Base-by-base conservation (phyloP, 2,113 vertebrate species). In the Pygoscelis adeliae region DNA sequence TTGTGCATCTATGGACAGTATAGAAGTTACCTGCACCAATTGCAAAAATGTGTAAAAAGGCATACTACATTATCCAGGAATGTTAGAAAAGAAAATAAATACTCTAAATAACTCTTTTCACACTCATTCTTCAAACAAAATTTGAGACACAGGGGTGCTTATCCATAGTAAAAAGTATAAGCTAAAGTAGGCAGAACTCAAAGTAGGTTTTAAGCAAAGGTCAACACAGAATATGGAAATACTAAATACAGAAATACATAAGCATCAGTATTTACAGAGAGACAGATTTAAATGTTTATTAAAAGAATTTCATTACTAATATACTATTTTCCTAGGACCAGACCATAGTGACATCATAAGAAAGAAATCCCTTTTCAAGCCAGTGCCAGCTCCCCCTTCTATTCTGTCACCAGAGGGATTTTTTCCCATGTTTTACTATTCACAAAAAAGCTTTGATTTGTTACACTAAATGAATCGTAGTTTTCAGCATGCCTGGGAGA, bases 101-200 rank as follows among this genome's bases (percentile, higher is more conserved):
- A 8, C 3, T 49, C 5, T 30, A 59, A 56, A 59, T 13, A 53
- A 8, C 13, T 19, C 16, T 61, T 63, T 50, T 55, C 27, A 49
- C 9, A 36, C 2, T 82, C 10, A 30, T 26, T 70, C 30, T 55
- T 81, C 21, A 69, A 32, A 38, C 1, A 62, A 59, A 56, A 74
- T 44, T 70, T 59, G 40, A 82, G 18, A 59, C 5, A 15, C 4
- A 8, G 4, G 0, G 1, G 2, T 55, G 4, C 3, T 70, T 50
- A 25, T 11, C 44, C 3, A 11, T 4, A 21, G 0, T 32, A 52
- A 70, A 62, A 86, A 27, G 1, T 23, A 25, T 15, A 67, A 46
- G 8, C 4, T 44, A 29, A 78, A 38, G 20, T 7, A 92, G 21
- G 9, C 4, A 63, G 8, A 83, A 44, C 5, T 52, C 15, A 71